Conservation (phyloP, 2,888 invertebrate genomes). For the Ferrisia virgata region DNA sequence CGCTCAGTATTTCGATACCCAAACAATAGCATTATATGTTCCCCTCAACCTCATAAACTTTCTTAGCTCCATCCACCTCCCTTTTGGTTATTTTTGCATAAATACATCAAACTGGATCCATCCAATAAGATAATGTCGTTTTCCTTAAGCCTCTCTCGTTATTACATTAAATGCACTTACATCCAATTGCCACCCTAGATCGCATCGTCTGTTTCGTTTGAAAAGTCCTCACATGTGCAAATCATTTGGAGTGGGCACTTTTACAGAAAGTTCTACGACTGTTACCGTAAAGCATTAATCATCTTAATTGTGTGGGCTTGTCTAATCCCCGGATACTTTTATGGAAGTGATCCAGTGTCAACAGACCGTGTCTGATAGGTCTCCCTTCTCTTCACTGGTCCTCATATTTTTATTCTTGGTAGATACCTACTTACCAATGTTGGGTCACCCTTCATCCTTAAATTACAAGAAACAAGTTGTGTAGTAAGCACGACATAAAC, state of each 20-base stretch:
- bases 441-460: not conserved
- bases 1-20: not conserved
- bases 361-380: not conserved
- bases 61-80: not conserved
- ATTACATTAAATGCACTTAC: not conserved
- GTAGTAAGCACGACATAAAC: not conserved
- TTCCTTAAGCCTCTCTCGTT: not conserved
- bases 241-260: not conserved
- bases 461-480: not conserved
- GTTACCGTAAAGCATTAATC: not conserved
- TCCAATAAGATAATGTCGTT: not conserved
- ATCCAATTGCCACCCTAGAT: not conserved
- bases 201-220: not conserved
- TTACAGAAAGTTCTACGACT: not conserved
- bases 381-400: not conserved
- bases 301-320: not conserved
- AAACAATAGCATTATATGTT: not conserved
- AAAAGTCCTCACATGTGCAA: not conserved
- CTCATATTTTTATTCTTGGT: not conserved
- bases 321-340: not conserved
- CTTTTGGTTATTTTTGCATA: not conserved
- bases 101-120: not conserved
- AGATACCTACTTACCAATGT: too few relatives aligned
- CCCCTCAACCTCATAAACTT: not conserved
- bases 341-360: not conserved